Percentiles rank a stretch among this genome's conserved stretches.
Evolutionary conservation across 2,797 vertebrate species (phyloP).

Genomic region (Delichon dasypus): DNA sequence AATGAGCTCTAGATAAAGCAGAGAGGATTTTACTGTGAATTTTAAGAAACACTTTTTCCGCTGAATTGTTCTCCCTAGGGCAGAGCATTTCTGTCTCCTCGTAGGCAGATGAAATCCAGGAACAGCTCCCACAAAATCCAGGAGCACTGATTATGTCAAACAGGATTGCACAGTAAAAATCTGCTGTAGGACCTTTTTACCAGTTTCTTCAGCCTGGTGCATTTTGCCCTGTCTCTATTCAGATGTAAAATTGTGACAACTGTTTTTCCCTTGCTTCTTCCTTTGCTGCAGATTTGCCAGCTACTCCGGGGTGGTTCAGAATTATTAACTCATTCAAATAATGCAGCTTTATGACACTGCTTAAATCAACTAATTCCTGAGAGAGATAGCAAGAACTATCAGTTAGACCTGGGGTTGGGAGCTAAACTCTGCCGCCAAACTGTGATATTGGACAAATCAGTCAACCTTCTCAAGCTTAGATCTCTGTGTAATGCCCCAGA

Average conservation of each 20-base stretch:
- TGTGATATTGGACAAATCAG: neutral
- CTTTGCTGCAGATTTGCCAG: neutral
- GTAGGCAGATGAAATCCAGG: neutral
- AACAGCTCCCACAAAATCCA: conserved; percentile 40
- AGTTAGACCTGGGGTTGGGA: neutral
- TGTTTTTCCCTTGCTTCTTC: neutral
- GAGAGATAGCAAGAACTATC: neutral
- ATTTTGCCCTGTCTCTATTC: neutral
- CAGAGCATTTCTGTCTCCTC: conserved; percentile 1
- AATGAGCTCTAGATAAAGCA: conserved; percentile 58
- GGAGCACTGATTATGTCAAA: neutral
- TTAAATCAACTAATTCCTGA: neutral
- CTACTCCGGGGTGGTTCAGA: neutral
- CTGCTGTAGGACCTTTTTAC: neutral
- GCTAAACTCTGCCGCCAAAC: neutral
- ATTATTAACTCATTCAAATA: conserved; percentile 1
- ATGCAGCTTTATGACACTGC: neutral
- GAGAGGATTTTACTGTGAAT: conserved; percentile 26
- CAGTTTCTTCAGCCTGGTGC: neutral
- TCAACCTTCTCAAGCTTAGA: neutral
- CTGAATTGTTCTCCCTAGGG: conserved; percentile 12
- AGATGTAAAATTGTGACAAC: neutral
- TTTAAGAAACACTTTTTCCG: neutral
- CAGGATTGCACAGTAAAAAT: neutral
- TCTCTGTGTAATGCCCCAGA: neutral